Evolutionary conservation across 2,888 invertebrate species (phyloP).

Genomic region (Andrena marginata): DNA sequence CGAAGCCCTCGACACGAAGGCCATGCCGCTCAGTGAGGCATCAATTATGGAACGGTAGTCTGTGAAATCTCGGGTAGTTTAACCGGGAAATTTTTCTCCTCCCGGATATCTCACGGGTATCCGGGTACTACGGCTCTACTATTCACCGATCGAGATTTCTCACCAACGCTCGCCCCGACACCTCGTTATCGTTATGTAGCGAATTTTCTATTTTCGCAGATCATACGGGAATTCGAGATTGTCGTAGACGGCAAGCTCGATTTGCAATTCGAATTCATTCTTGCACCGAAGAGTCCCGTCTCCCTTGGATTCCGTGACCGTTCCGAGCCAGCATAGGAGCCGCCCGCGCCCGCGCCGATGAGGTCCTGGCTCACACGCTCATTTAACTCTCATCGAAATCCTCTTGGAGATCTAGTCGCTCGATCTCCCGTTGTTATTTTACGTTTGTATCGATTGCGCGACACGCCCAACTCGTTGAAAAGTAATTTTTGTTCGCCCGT

Average conservation of each 20-base stretch:
- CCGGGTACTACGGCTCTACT: too few species aligned
- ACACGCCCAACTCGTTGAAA: slow-evolving; percentile 70
- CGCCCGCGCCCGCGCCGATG: neutral
- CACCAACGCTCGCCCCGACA: too few species aligned
- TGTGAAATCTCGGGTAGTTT: too few species aligned
- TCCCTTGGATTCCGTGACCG: slow-evolving; percentile 87
- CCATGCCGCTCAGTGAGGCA: too few species aligned
- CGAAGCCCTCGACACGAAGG: neutral
- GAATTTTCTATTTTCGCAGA: slow-evolving; percentile 84
- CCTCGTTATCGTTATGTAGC: neutral
- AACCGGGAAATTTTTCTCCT: too few species aligned
- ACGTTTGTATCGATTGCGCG: slow-evolving; percentile 54
- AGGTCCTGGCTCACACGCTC: slow-evolving; percentile 29
- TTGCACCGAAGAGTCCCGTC: slow-evolving; percentile 92
- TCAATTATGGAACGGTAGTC: too few species aligned
- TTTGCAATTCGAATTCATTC: slow-evolving; percentile 92
- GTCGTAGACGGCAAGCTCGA: slow-evolving; percentile 89
- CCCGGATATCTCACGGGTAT: too few species aligned
- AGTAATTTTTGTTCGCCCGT: slow-evolving; percentile 67
- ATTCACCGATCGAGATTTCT: too few species aligned
- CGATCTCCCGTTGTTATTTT: slow-evolving; percentile 47
- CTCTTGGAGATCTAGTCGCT: slow-evolving; percentile 31
- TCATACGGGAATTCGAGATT: slow-evolving; percentile 90
- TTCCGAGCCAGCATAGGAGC: slow-evolving; percentile 7
- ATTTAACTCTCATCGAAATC: neutral